phyloP scores from a whole-genome alignment of 2,113 vertebrate species.

The Cebidichthys violaceus region DNA sequence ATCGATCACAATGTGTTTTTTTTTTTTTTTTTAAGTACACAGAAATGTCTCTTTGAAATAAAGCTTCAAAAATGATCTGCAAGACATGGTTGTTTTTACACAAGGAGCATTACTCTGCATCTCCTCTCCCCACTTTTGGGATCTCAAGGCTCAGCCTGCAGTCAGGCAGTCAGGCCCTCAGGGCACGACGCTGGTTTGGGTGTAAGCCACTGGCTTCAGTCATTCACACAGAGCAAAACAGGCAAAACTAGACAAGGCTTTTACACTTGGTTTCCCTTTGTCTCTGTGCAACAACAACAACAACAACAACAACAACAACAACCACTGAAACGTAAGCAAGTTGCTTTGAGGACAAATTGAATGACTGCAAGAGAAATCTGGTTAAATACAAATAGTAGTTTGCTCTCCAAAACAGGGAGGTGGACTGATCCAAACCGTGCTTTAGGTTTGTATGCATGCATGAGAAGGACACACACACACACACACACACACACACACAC shows the following conservation, averaged over 20 bases:
- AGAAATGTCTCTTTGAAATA: background rate
- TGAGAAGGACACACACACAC: slow-evolving; percentile 34
- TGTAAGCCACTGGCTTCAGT: slow-evolving; percentile 64
- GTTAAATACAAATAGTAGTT: background rate
- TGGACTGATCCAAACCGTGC: slow-evolving; percentile 14
- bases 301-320: slow-evolving; percentile 1
- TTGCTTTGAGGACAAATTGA: slow-evolving; percentile 39
- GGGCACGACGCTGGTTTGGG: slow-evolving; percentile 48
- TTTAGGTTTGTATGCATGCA: slow-evolving; percentile 35
- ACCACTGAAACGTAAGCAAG: slow-evolving; percentile 37
- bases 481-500: slow-evolving; percentile 39
- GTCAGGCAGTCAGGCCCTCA: slow-evolving; percentile 62
- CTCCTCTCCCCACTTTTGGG: slow-evolving; percentile 33
- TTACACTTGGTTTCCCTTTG: slow-evolving; percentile 61
- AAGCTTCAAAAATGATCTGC: slow-evolving; percentile 14
- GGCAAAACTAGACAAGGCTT: slow-evolving; percentile 67
- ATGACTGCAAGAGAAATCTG: background rate
- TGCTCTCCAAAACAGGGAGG: background rate
- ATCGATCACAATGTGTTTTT: background rate
- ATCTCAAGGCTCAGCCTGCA: slow-evolving; percentile 65
- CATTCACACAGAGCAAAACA: slow-evolving; percentile 70
- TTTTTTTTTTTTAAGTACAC: background rate
- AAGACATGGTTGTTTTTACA: slow-evolving; percentile 1
- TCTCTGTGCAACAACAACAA: slow-evolving; percentile 50
- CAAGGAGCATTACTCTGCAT: slow-evolving; percentile 20